Conservation (phyloP, 2,113 vertebrate genomes). For the Albula goreensis region DNA sequence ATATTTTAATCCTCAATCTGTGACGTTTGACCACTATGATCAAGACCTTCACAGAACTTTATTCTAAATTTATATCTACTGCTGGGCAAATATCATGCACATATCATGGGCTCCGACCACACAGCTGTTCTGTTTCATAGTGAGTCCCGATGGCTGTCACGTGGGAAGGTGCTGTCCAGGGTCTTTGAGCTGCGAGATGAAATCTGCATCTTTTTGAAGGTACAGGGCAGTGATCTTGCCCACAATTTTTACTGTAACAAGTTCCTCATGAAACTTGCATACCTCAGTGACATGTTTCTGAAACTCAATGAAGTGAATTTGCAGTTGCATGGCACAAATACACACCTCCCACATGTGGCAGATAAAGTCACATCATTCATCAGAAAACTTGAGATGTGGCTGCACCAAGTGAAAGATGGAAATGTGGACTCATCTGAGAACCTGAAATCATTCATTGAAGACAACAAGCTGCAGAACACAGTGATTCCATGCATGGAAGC, state of each 20-base stretch:
- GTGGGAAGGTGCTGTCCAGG: slow-evolving; percentile 20
- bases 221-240: slow-evolving; percentile 27
- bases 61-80: no score
- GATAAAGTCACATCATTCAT: slow-evolving; percentile 38
- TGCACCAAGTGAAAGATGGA: slow-evolving; percentile 2
- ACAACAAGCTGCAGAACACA: no score
- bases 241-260: background rate
- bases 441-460: background rate
- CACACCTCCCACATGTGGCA: slow-evolving; percentile 28
- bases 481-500: no score
- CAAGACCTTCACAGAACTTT: no score
- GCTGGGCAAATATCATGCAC: no score
- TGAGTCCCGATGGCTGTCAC: slow-evolving; percentile 20
- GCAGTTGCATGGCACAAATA: slow-evolving; percentile 16
- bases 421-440: slow-evolving; percentile 17
- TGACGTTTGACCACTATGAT: no score
- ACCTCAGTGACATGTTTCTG: slow-evolving; percentile 36
- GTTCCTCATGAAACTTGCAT: slow-evolving; percentile 29
- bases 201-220: slow-evolving; percentile 30
- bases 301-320: slow-evolving; percentile 29
- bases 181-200: slow-evolving; percentile 30
- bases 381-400: slow-evolving; percentile 35
- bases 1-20: no score
- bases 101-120: background rate
- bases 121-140: slow-evolving; percentile 30